Base-by-base conservation (phyloP, 2,888 invertebrate genomes). In the Petrophora chlorosata region DNA sequence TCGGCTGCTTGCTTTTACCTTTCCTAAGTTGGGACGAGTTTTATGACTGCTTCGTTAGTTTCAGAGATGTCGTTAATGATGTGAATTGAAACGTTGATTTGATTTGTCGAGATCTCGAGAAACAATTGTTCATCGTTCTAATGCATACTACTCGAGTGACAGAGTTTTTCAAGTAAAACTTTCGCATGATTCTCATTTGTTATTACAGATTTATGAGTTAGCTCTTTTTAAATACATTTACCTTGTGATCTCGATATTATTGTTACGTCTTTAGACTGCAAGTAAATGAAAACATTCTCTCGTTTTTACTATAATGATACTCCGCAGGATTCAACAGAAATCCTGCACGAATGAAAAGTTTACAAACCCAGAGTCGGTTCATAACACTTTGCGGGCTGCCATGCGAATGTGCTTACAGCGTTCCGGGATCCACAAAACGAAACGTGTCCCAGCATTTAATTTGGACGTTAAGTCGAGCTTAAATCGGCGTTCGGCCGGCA, bases 401-500 rank as follows among this genome's bases (percentile, higher is more conserved):
- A 29, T 36, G 39, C 29, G 56, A 59, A 48, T 56, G 33, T 58
- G 52, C 53, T 58, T 43, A 62, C 50, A 62, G 52, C 53, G 62
- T 56, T 56, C 30, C 47, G 54, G 47, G 51, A 50, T 53, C 39
- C 51, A 40, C 54, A 59, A 66, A 70, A 64, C 62, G 58, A 65
- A 63, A 73, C 77, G 77, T 80, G 83, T 66, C 66, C 58, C 53
- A 63, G 79, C 79, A 82, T 82, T 76, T 75, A 82, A 83, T 82
- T 82, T 74, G 67, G 75, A 76, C 73, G 72, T 70, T 74, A 75
- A 76, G 72, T 70, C 61, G 56, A 59, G 69, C 69, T 79, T 76
- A 52, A 59, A 56, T 56, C 58, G 61, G 52, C 53, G 53, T 49
- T 49, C 33, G 29, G 42, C 39, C 57, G 61, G 57, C 53, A 46